These are phyloP conservation scores for Stratiomys singularior DNA, from an alignment of 2,888 invertebrate genomes.

Conservation along the genomic window DNA sequence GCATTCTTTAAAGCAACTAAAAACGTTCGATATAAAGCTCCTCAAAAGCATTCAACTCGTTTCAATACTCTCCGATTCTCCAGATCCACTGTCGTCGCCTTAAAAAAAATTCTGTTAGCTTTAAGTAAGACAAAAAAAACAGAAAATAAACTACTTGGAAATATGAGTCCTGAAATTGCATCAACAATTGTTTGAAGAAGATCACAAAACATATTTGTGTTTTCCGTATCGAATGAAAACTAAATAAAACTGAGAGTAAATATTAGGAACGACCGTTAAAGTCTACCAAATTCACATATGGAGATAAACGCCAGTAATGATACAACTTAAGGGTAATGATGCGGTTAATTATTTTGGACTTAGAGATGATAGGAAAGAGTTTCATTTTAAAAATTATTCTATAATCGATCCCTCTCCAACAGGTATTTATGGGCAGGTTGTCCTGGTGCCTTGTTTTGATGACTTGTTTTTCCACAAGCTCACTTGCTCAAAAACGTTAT, in stretches of 20 bases:
- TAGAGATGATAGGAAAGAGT: background rate
- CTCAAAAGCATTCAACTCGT: slow-evolving; percentile 50
- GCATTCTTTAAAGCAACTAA: too few species aligned
- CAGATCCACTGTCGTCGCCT: slow-evolving; percentile 58
- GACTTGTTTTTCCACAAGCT: too few species aligned
- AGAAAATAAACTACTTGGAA: slow-evolving; percentile 48
- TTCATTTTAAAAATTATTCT: too few species aligned
- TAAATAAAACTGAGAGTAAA: background rate
- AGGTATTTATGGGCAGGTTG: too few species aligned
- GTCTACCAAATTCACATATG: background rate
- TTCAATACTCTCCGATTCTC: slow-evolving; percentile 62
- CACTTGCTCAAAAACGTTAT: too few species aligned
- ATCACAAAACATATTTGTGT: slow-evolving; percentile 45
- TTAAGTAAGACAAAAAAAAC: background rate
- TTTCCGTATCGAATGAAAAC: background rate
- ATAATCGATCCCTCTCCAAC: too few species aligned
- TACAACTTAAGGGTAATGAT: slow-evolving; percentile 2
- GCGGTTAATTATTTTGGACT: background rate
- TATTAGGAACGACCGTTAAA: background rate
- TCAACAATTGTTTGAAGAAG: slow-evolving; percentile 50
- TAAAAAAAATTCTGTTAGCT: background rate
- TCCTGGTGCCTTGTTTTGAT: too few species aligned
- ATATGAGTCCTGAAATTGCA: slow-evolving; percentile 50
- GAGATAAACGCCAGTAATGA: background rate
- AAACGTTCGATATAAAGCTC: too few species aligned